These are phyloP conservation scores for Dryobota labecula DNA, from an alignment of 2,888 invertebrate genomes.

Conservation along the genomic window DNA sequence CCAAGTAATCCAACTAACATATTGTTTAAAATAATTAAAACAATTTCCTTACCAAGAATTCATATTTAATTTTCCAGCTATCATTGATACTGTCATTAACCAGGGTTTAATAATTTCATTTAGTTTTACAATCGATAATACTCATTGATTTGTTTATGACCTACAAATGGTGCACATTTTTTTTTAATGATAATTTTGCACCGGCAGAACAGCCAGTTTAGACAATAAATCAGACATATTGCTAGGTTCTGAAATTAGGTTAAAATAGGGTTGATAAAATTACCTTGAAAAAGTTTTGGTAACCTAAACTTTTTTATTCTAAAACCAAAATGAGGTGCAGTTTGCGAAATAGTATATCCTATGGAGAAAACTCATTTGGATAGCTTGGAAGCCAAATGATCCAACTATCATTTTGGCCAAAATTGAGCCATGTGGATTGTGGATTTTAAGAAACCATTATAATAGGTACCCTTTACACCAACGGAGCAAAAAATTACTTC, in stretches of 20 bases:
- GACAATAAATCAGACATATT: not conserved
- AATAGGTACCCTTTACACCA: too few relatives aligned
- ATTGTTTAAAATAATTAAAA: conserved; percentile 9
- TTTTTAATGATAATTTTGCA: not conserved
- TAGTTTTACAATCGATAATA: conserved; percentile 6
- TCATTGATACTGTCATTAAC: conserved; percentile 4
- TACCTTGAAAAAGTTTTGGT: not conserved
- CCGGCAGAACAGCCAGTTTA: not conserved
- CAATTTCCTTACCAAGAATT: conserved; percentile 15
- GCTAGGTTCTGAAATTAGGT: not conserved
- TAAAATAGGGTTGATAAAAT: not conserved
- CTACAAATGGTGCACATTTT: not conserved
- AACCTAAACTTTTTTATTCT: not conserved
- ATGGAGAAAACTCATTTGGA: not conserved
- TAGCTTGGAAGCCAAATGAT: too few relatives aligned
- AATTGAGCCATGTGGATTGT: too few relatives aligned
- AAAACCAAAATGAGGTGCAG: not conserved
- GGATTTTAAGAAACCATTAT: too few relatives aligned
- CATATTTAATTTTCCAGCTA: conserved; percentile 3
- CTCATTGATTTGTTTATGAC: conserved; percentile 2
- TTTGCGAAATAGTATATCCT: not conserved
- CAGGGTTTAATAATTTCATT: conserved; percentile 3
- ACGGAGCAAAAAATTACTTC: too few relatives aligned
- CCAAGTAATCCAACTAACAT: too few relatives aligned
- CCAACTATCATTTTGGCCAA: too few relatives aligned